Evolutionary conservation across 2,113 vertebrate species (phyloP), one percentile per base, ranked within the genome.

Genomic region (Dromas ardeola): DNA sequence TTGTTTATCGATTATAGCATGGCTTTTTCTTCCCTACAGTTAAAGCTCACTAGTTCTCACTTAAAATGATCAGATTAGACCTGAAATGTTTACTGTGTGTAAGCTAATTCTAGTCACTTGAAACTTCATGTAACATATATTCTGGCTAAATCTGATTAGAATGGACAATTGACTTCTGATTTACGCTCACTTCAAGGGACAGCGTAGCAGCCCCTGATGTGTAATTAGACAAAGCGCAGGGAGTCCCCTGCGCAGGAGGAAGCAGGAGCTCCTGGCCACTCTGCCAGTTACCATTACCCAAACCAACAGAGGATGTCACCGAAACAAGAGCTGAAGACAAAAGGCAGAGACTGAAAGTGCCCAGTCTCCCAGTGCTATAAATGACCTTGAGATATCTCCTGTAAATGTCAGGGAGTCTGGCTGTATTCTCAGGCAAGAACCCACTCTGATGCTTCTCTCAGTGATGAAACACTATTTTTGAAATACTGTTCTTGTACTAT

Each of bases 11-110:
- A 96, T 94, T 93, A 94, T 55, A 6, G 3, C 0, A 0, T 5
- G 21, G 26, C 30, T 90, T 90, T 86, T 78, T 40, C 52, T 74
- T 50, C 59, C 52, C 19, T 65, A 47, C 89, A 73, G 77, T 95
- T 92, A 78, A 84, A 84, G 71, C 90, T 97, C 86, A 70, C 82
- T 90, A 92, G 89, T 89, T 96, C 96, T 94, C 72, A 59, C 83
- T 95, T 93, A 72, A 96, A 97, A 91, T 97, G 96, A 95, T 92
- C 59, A 58, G 82, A 97, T 96, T 89, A 91, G 95, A 95, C 42
- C 59, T 96, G 96, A 98, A 98, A 97, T 97, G 96, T 97, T 97
- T 98, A 96, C 95, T 95, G 93, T 73, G 95, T 92, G 74, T 70
- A 95, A 96, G 76, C 56, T 96, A 97, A 97, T 96, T 96, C 92